phyloP scores from a whole-genome alignment of 1,140 invertebrate species.

The Drosophila rufa region DNA sequence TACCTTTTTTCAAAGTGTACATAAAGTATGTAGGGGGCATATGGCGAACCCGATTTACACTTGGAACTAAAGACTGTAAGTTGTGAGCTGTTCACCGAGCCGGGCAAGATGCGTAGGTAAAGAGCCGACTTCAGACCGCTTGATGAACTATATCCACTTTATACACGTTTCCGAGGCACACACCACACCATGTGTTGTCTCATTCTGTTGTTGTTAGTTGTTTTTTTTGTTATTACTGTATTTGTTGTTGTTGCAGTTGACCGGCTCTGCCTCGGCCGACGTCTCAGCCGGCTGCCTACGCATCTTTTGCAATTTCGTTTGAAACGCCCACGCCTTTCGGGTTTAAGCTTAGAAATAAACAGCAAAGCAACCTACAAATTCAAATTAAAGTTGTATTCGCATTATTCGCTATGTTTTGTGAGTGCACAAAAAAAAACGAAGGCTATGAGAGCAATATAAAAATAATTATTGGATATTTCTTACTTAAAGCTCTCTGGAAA shows the following conservation, averaged over 20 bases:
- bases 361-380: slow-evolving; percentile 62
- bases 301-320: slow-evolving; percentile 83
- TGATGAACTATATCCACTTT: slow-evolving; percentile 63
- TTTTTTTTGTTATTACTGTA: neutral
- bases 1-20: slow-evolving; percentile 5
- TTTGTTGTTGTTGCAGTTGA: slow-evolving; percentile 15
- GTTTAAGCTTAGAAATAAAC: slow-evolving; percentile 76
- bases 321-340: slow-evolving; percentile 72
- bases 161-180: slow-evolving; percentile 26
- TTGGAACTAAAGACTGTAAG: slow-evolving; percentile 22
- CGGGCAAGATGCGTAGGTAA: slow-evolving; percentile 70
- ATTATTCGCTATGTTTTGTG: slow-evolving; percentile 46
- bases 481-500: too few species aligned
- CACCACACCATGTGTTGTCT: slow-evolving; percentile 11
- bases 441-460: too few species aligned
- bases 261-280: slow-evolving; percentile 15
- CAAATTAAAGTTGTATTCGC: slow-evolving; percentile 67
- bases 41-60: slow-evolving; percentile 53
- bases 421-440: slow-evolving; percentile 1
- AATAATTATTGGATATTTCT: too few species aligned
- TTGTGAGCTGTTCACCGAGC: slow-evolving; percentile 19
- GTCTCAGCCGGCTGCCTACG: slow-evolving; percentile 59
- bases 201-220: slow-evolving; percentile 1
- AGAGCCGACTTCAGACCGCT: slow-evolving; percentile 44
- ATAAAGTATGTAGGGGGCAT: slow-evolving; percentile 19